Evolutionary conservation across 2,797 vertebrate genomes (phyloP).

Genomic region (Brachyrhaphis roseni): DNA sequence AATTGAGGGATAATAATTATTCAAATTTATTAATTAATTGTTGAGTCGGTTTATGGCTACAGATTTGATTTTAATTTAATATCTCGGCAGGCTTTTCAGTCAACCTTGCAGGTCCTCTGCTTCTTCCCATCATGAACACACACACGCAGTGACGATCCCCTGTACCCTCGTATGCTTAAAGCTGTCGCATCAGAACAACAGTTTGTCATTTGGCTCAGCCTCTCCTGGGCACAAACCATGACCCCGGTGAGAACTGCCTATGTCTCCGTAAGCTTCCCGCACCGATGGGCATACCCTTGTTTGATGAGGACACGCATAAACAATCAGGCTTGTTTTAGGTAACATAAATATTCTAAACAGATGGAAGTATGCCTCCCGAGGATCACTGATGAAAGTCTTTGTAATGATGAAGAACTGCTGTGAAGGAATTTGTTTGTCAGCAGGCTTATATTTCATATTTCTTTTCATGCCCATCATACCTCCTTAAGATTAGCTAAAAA

Average conservation of each 20-base stretch:
- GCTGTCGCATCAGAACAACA: slow-evolving; percentile 52
- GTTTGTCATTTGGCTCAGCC: slow-evolving; percentile 50
- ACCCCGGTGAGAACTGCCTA: slow-evolving; percentile 35
- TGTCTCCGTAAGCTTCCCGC: slow-evolving; percentile 44
- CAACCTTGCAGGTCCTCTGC: slow-evolving; percentile 35
- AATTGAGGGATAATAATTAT: background rate
- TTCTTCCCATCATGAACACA: slow-evolving; percentile 40
- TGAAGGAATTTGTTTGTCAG: slow-evolving; percentile 45
- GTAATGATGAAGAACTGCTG: slow-evolving; percentile 64
- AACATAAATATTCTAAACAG: slow-evolving; percentile 64
- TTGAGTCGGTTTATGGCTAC: slow-evolving; percentile 25
- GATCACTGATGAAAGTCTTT: slow-evolving; percentile 76
- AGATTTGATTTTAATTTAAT: slow-evolving; percentile 59
- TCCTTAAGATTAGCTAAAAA: slow-evolving; percentile 17
- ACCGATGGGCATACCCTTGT: slow-evolving; percentile 35
- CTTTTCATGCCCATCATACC: slow-evolving; percentile 42
- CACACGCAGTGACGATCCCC: slow-evolving; percentile 45
- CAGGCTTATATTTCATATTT: slow-evolving; percentile 28
- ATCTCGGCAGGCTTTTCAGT: slow-evolving; percentile 48
- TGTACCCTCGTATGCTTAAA: slow-evolving; percentile 50
- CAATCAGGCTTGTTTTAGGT: slow-evolving; percentile 52
- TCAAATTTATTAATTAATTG: background rate
- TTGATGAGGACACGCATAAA: slow-evolving; percentile 37
- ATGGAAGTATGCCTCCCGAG: slow-evolving; percentile 65
- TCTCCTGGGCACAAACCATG: slow-evolving; percentile 38